Evolutionary conservation across 2,113 vertebrate species (phyloP), one percentile per base, ranked within the genome.

Genomic region (Nestor notabilis): DNA sequence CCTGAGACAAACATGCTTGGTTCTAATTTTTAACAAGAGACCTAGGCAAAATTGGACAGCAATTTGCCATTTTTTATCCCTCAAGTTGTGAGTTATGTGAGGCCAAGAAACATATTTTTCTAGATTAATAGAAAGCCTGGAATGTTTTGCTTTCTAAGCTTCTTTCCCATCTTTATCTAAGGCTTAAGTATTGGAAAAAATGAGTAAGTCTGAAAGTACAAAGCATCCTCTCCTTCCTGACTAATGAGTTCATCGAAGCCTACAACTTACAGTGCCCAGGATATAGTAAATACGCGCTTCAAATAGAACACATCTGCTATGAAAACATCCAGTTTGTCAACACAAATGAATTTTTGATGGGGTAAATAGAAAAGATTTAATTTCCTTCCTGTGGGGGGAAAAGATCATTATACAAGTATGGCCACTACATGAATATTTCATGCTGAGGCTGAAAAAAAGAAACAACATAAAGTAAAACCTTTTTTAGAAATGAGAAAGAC

Each of bases 131-230:
- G 61, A 74, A 94, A 20, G 41, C 35, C 63, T 52, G 55, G 78
- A 94, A 95, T 83, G 90, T 91, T 96, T 94, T 91, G 52, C 81
- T 97, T 92, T 96, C 89, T 89, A 72, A 92, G 92, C 43, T 74
- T 64, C 75, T 95, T 93, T 88, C 49, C 25, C 52, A 81, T 77
- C 47, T 71, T 88, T 68, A 90, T 69, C 55, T 15, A 37, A 55
- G 81, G 78, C 93, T 56, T 39, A 78, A 95, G 47, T 39, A 66
- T 1, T 55, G 55, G 76, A 74, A 88, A 91, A 97, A 90, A 27
- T 0, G 8, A 89, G 41, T 64, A 50, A 87, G 44, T 87, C 44
- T 69, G 58, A 65, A 83, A 76, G 31, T 39, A 53, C 8, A 13
- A 56, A 89, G 83, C 81, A 65, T 19, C 10, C 16, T 83, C 55